These are phyloP conservation scores for Cromileptes altivelis DNA, from an alignment of 2,113 vertebrate species.

Conservation along the genomic window DNA sequence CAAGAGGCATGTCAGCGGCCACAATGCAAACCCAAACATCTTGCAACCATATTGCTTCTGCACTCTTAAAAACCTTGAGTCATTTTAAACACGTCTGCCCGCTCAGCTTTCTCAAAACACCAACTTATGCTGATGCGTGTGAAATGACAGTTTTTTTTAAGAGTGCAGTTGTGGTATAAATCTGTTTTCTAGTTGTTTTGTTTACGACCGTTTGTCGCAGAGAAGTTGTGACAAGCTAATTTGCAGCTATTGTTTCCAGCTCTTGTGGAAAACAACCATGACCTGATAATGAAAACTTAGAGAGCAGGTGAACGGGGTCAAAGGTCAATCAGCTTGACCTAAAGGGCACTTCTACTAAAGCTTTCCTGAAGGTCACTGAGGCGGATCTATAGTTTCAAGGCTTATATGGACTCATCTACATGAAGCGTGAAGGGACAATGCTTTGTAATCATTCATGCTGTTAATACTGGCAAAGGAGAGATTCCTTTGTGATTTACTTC, in stretches of 20 bases:
- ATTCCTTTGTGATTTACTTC: too few species aligned
- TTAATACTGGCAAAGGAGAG: too few species aligned
- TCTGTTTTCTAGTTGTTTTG: background rate
- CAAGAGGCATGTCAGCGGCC: conserved; percentile 26
- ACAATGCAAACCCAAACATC: conserved; percentile 49
- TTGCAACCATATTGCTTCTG: conserved; percentile 54
- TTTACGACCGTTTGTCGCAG: background rate
- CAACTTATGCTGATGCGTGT: background rate
- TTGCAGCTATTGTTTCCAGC: background rate
- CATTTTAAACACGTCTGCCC: background rate
- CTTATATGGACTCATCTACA: background rate
- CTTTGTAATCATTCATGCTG: too few species aligned
- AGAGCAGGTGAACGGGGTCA: background rate
- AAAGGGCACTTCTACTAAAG: background rate
- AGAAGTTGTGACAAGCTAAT: background rate
- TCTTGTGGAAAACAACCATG: background rate
- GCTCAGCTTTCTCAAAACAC: background rate
- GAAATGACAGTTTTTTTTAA: background rate
- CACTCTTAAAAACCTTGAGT: background rate
- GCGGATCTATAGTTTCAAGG: background rate
- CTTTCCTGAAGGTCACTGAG: background rate
- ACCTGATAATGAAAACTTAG: background rate
- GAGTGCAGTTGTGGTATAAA: background rate
- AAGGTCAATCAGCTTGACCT: conserved; percentile 24
- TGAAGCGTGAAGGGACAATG: background rate